Evolutionary conservation across 2,113 vertebrate genomes (phyloP).

Genomic region (Festucalex cinctus): DNA sequence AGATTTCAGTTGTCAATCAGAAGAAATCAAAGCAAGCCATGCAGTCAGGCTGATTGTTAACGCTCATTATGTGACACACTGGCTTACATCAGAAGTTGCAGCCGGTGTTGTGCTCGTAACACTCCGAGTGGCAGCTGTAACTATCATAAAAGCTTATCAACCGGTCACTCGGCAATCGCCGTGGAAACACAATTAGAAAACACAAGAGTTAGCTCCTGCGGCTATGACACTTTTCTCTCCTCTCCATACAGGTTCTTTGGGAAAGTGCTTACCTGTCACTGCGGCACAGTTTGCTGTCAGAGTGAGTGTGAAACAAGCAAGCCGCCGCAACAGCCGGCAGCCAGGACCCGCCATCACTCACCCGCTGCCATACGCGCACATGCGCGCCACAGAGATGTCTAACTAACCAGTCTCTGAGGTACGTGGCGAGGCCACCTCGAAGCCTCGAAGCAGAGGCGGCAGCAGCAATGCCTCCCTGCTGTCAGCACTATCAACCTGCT

Average conservation of each 20-base stretch:
- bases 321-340: conserved; percentile 57
- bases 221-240: conserved; percentile 38
- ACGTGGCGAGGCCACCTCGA: conserved; percentile 52
- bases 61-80: conserved; percentile 9
- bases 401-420: conserved; percentile 69
- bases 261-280: conserved; percentile 69
- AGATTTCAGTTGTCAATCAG: conserved; percentile 5
- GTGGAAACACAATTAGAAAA: conserved; percentile 45
- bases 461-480: conserved; percentile 58
- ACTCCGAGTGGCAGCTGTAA: conserved; percentile 37
- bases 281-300: conserved; percentile 58
- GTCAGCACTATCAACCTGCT: conserved; percentile 63
- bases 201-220: conserved; percentile 55
- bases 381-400: conserved; percentile 37
- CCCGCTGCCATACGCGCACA: conserved; percentile 44
- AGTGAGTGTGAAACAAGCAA: conserved; percentile 56
- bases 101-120: conserved; percentile 33
- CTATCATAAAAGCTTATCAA: conserved; percentile 22
- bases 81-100: conserved; percentile 42
- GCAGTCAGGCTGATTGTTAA: conserved; percentile 28
- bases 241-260: conserved; percentile 43
- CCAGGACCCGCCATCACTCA: conserved; percentile 63
- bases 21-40: conserved; percentile 5
- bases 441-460: conserved; percentile 42
- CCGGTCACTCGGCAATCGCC: conserved; percentile 49